Evolutionary conservation across 92 coral and sea anemone genomes (phyloP).

Genomic region (Parazoanthus darwini): DNA sequence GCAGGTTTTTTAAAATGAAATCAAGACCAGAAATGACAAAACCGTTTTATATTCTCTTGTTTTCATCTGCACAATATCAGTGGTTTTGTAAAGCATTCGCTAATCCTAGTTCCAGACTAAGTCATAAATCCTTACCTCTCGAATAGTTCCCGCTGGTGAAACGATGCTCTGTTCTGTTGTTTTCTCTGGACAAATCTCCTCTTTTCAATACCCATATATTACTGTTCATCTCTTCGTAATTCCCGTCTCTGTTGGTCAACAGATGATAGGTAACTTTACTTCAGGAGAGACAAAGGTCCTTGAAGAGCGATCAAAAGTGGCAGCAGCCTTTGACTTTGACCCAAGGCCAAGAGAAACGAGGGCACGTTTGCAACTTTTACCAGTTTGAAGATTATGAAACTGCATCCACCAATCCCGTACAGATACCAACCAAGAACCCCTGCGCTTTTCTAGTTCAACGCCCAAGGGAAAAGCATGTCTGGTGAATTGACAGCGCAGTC

Average conservation of each 20-base stretch:
- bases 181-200: not conserved
- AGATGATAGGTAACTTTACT: no score
- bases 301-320: no score
- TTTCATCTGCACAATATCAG: no score
- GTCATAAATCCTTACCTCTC: conserved; percentile 11
- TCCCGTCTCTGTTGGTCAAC: no score
- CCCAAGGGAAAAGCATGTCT: not conserved
- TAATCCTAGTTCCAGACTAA: no score
- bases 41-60: no score
- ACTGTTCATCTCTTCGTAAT: conserved; percentile 16
- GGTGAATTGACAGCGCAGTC: not conserved
- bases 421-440: not conserved
- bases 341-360: not conserved
- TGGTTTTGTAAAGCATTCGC: no score
- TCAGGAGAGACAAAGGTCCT: no score
- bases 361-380: not conserved
- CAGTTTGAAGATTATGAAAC: conserved; percentile 1
- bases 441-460: not conserved
- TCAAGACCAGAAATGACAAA: no score
- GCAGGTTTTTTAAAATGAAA: no score
- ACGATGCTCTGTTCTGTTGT: not conserved
- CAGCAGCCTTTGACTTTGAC: not conserved
- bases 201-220: conserved; percentile 25
- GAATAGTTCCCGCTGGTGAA: conserved; percentile 2
- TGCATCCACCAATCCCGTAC: not conserved